A percentile compares a stretch with the other conserved stretches of the same genome.
phyloP scores from a whole-genome alignment of 2,113 vertebrate species.

The Gracilinanus agilis region DNA sequence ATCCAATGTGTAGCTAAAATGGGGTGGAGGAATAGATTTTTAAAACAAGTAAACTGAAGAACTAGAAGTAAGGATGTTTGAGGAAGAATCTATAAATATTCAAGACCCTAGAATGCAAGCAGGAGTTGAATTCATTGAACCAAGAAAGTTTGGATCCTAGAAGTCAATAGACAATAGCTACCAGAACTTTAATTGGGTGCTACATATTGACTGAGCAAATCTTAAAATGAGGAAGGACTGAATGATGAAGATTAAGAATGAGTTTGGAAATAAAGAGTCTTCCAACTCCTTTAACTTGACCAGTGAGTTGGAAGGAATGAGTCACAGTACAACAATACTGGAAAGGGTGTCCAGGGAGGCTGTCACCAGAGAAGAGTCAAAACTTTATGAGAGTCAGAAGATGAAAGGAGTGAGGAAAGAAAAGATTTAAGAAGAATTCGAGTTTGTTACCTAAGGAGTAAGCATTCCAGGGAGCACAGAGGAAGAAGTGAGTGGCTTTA shows the following conservation, averaged over 20 bases:
- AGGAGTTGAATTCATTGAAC: background rate
- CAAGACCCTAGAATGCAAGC: background rate
- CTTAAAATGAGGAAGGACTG: background rate
- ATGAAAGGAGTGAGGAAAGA: background rate
- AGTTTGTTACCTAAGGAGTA: background rate
- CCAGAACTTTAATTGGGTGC: background rate
- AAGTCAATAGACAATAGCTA: background rate
- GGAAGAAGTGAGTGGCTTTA: background rate
- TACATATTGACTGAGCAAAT: background rate
- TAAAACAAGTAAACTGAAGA: too few species aligned
- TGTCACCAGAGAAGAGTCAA: background rate
- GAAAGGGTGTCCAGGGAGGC: background rate
- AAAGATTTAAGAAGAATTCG: background rate
- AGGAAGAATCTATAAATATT: background rate
- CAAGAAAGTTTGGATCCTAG: background rate
- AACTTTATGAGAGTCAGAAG: background rate
- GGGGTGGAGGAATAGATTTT: too few species aligned
- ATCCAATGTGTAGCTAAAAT: too few species aligned
- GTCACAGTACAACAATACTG: background rate
- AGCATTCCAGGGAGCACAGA: background rate
- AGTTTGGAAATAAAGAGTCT: background rate
- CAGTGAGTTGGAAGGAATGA: background rate
- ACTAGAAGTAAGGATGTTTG: too few species aligned
- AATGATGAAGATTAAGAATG: background rate
- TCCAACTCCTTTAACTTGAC: background rate